A percentile compares a stretch with the other conserved stretches of the same genome.
phyloP scores from a whole-genome alignment of 2,797 vertebrate genomes.

The Xerus rutilus region DNA sequence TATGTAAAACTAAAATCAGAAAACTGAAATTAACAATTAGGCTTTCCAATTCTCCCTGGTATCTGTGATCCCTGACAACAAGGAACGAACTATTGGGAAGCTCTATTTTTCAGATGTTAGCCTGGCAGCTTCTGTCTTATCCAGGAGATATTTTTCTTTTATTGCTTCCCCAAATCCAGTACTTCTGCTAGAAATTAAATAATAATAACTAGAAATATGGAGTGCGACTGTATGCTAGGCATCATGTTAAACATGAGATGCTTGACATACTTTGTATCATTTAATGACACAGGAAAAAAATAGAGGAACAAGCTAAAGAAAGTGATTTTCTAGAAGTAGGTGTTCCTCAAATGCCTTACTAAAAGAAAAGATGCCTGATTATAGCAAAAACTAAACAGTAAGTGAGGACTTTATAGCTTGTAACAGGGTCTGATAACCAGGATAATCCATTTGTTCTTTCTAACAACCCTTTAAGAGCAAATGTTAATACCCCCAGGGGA shows the following conservation, averaged over 20 bases:
- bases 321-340: not conserved
- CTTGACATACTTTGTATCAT: not conserved
- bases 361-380: conserved; percentile 18
- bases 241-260: not conserved
- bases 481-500: conserved; percentile 19
- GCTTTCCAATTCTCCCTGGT: not conserved
- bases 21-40: conserved; percentile 37
- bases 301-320: not conserved
- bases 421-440: conserved; percentile 48
- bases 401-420: not conserved
- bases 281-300: not conserved
- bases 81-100: not conserved
- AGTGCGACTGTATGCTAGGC: not conserved
- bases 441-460: conserved; percentile 45
- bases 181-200: conserved; percentile 40
- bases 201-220: conserved; percentile 24
- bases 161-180: not conserved
- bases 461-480: conserved; percentile 40
- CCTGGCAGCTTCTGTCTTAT: not conserved
- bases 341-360: conserved; percentile 48
- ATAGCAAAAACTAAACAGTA: conserved; percentile 34
- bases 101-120: conserved; percentile 15
- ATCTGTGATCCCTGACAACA: not conserved
- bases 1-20: conserved; percentile 15
- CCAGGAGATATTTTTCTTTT: not conserved